These are phyloP conservation scores for Porites divaricata DNA, from an alignment of 92 coral and sea anemone genomes.

Conservation along the genomic window DNA sequence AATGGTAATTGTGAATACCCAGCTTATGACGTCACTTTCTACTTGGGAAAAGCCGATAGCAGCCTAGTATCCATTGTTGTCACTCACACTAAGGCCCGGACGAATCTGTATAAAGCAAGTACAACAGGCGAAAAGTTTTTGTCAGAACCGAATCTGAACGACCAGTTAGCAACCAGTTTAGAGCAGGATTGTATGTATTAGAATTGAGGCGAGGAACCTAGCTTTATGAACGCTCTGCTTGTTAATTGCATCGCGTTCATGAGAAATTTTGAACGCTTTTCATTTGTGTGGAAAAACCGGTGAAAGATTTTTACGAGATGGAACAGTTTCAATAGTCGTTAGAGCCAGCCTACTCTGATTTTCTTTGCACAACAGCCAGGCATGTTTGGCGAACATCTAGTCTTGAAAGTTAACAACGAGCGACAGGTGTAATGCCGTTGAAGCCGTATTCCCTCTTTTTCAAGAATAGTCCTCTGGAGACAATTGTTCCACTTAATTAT, in stretches of 20 bases:
- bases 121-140: slow-evolving; percentile 45
- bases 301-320: too few species aligned
- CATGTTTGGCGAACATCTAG: too few species aligned
- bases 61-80: slow-evolving; percentile 72
- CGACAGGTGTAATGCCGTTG: too few species aligned
- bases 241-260: not conserved
- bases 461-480: too few species aligned
- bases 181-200: slow-evolving; percentile 43
- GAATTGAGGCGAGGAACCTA: not conserved
- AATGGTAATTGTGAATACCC: slow-evolving; percentile 62
- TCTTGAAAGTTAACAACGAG: too few species aligned
- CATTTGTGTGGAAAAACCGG: too few species aligned
- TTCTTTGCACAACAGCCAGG: too few species aligned
- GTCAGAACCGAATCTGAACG: slow-evolving; percentile 70
- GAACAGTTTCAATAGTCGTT: too few species aligned
- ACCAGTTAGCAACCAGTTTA: slow-evolving; percentile 39
- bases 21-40: slow-evolving; percentile 64
- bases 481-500: too few species aligned
- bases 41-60: slow-evolving; percentile 59
- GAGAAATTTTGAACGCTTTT: too few species aligned
- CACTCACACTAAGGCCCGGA: slow-evolving; percentile 67
- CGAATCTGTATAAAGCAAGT: slow-evolving; percentile 34
- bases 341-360: too few species aligned
- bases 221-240: not conserved
- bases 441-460: too few species aligned